Evolutionary conservation across 1,140 invertebrate species (phyloP).

Genomic region (Piezodorus guildinii): DNA sequence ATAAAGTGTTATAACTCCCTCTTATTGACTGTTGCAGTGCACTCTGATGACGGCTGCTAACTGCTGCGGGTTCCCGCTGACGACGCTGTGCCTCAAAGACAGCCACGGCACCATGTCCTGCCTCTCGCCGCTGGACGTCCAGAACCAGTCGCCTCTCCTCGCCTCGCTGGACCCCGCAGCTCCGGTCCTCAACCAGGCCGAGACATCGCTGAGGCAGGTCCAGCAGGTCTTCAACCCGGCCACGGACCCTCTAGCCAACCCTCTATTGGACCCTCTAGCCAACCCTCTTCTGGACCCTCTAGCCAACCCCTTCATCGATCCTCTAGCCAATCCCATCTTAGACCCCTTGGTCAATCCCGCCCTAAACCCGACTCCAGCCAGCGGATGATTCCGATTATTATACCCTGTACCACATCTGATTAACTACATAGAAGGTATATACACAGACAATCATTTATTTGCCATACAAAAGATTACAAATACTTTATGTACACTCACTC

Average conservation of each 20-base stretch:
- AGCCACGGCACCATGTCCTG: not conserved
- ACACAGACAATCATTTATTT: too few species aligned
- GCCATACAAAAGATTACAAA: too few species aligned
- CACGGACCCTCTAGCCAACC: not conserved
- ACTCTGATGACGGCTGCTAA: not conserved
- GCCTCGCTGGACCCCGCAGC: not conserved
- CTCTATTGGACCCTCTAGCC: not conserved
- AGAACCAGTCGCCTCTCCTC: not conserved
- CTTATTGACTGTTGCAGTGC: not conserved
- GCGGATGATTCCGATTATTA: too few species aligned
- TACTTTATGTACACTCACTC: too few species aligned
- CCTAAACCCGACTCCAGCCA: not conserved
- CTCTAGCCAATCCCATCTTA: not conserved
- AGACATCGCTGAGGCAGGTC: not conserved
- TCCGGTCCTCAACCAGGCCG: not conserved
- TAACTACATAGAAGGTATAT: too few species aligned
- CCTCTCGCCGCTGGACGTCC: not conserved
- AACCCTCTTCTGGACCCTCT: not conserved
- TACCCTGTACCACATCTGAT: too few species aligned
- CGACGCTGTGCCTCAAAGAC: not conserved
- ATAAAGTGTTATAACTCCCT: not conserved
- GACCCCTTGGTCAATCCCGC: not conserved
- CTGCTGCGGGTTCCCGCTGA: slow-evolving; percentile 7
- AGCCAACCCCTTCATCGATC: not conserved
- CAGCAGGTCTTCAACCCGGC: not conserved